These are phyloP conservation scores for Chaetorhynchus papuensis DNA, from an alignment of 2,113 vertebrate genomes.

Conservation along the genomic window DNA sequence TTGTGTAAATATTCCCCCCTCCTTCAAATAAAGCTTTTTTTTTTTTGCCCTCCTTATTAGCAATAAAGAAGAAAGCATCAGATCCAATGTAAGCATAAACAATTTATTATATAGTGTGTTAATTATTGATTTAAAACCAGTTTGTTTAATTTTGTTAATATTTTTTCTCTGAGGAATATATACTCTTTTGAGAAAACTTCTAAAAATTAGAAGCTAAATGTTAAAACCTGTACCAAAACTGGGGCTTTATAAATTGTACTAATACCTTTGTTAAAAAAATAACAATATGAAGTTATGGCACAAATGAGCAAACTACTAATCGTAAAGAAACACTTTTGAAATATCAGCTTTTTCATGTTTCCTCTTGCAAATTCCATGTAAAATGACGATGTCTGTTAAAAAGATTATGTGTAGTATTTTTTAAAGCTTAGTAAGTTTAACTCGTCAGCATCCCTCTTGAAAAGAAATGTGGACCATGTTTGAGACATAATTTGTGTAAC, in stretches of 20 bases:
- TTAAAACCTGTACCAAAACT: not conserved
- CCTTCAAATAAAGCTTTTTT: not conserved
- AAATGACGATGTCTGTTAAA: not conserved
- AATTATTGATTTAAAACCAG: not conserved
- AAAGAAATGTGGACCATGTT: slow-evolving; percentile 39
- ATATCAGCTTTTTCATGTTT: not conserved
- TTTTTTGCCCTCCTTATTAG: fast-evolving
- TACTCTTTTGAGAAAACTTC: not conserved
- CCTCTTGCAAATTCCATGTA: not conserved
- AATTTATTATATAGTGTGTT: not conserved
- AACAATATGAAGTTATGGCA: not conserved
- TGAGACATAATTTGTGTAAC: slow-evolving; percentile 53
- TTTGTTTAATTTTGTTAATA: not conserved
- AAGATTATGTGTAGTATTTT: not conserved
- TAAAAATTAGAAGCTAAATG: not conserved
- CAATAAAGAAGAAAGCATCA: not conserved
- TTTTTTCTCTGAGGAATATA: not conserved
- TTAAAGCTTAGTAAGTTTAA: not conserved
- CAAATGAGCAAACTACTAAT: not conserved
- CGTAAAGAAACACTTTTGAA: not conserved
- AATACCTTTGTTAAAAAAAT: not conserved
- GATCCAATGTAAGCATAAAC: not conserved
- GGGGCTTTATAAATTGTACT: not conserved
- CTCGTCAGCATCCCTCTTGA: not conserved
- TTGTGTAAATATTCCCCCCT: not conserved